These are phyloP conservation scores for Etheostoma nigrum DNA, from an alignment of 2,797 vertebrate genomes.

Conservation along the genomic window DNA sequence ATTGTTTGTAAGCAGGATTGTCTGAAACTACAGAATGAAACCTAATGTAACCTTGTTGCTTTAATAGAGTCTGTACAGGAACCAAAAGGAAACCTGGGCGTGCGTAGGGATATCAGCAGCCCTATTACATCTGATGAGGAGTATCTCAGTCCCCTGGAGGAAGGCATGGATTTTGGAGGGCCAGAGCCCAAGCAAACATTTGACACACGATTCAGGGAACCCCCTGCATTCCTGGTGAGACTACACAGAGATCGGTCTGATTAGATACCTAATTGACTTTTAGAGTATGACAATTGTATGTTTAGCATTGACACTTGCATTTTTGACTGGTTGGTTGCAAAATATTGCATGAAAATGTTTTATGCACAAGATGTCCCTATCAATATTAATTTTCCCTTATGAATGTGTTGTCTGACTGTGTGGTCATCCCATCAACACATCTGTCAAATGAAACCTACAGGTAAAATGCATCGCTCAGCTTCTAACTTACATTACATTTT, in stretches of 20 bases:
- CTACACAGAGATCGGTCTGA: neutral
- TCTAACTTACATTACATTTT: conserved; percentile 51
- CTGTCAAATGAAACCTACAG: conserved; percentile 16
- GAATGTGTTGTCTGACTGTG: conserved; percentile 8
- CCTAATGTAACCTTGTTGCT: conserved; percentile 15
- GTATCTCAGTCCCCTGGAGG: conserved; percentile 96
- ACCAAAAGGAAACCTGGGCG: conserved; percentile 79
- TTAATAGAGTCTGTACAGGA: conserved; percentile 83
- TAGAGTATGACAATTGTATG: neutral
- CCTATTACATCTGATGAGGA: conserved; percentile 98
- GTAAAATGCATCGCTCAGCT: conserved; percentile 31
- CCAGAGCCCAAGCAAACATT: conserved; percentile 70
- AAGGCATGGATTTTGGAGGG: conserved; percentile 88
- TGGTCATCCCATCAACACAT: conserved; percentile 37
- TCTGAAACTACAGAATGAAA: neutral
- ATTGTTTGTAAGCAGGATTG: neutral
- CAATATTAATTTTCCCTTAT: conserved; percentile 13
- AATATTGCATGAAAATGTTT: conserved; percentile 32
- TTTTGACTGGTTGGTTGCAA: conserved; percentile 7
- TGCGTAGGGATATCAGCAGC: conserved; percentile 88
- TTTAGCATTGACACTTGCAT: conserved; percentile 25
- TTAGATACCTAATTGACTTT: neutral
- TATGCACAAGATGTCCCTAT: neutral
- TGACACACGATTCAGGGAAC: conserved; percentile 89
- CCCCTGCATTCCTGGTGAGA: conserved; percentile 94